Evolutionary conservation across 2,113 vertebrate genomes (phyloP).

Genomic region (Panurus biarmicus): DNA sequence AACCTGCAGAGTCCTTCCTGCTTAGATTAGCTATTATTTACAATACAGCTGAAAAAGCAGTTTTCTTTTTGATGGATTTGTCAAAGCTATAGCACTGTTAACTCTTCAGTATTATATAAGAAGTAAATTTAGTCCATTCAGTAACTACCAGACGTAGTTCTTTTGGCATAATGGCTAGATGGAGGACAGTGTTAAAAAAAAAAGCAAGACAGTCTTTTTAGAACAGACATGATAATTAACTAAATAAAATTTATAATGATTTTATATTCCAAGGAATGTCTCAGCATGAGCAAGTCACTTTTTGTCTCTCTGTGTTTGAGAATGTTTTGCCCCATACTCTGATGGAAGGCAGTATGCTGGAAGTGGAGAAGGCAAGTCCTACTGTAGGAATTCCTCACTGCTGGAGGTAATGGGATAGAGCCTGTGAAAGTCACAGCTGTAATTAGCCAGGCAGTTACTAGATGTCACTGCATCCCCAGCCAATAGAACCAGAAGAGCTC

Average conservation of each 20-base stretch:
- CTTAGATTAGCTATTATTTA: not conserved
- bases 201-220: not conserved
- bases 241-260: not conserved
- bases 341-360: fast-evolving
- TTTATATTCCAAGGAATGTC: not conserved
- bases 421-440: not conserved
- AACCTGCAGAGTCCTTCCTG: not conserved
- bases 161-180: not conserved
- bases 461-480: conserved; percentile 43
- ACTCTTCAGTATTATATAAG: not conserved
- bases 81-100: not conserved
- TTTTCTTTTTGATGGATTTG: not conserved
- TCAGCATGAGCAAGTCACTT: not conserved
- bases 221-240: not conserved
- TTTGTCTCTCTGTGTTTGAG: not conserved
- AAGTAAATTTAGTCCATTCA: not conserved
- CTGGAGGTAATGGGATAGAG: not conserved
- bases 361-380: not conserved
- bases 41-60: not conserved
- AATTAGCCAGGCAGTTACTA: not conserved
- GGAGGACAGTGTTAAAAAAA: not conserved
- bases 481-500: fast-evolving
- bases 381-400: not conserved
- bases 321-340: not conserved
- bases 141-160: not conserved